A percentile compares a stretch with the other conserved stretches of the same genome.
phyloP scores from a whole-genome alignment of 2,888 invertebrate genomes.

The Ditylenchus weischeri region DNA sequence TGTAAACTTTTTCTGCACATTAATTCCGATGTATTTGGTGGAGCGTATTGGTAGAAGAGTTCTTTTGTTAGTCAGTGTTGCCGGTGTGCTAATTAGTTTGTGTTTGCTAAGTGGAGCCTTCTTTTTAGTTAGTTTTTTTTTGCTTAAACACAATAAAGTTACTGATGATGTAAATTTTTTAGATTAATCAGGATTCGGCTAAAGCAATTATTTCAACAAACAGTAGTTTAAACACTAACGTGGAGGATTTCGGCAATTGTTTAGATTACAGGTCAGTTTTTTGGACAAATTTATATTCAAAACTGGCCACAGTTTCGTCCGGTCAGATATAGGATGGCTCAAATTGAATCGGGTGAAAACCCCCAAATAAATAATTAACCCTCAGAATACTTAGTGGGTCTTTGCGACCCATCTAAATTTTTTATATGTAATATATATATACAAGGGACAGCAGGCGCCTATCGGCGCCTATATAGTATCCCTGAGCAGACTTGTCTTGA shows the following conservation, averaged over 20 bases:
- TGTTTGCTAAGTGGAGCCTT: conserved; percentile 51
- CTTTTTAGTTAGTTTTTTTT: conserved; percentile 18
- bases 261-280: neutral
- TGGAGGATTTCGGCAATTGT: conserved; percentile 11
- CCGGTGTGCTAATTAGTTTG: conserved; percentile 48
- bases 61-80: conserved; percentile 45
- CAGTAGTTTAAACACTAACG: neutral
- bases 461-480: too few species aligned
- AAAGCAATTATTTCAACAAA: neutral
- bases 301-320: too few species aligned
- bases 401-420: too few species aligned
- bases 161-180: too few species aligned
- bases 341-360: too few species aligned
- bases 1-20: conserved; percentile 45
- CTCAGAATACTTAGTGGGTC: too few species aligned
- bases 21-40: conserved; percentile 41
- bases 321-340: too few species aligned
- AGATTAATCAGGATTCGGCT: conserved; percentile 41
- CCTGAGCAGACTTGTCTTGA: too few species aligned
- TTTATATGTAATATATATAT: too few species aligned
- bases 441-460: too few species aligned
- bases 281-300: neutral
- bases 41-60: conserved; percentile 49
- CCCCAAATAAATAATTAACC: too few species aligned
- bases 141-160: too few species aligned